Percentiles rank a stretch among this genome's conserved stretches.
These are phyloP conservation scores for Pachyseris speciosa DNA, from an alignment of 64 coral and sea anemone genomes.

Conservation along the genomic window DNA sequence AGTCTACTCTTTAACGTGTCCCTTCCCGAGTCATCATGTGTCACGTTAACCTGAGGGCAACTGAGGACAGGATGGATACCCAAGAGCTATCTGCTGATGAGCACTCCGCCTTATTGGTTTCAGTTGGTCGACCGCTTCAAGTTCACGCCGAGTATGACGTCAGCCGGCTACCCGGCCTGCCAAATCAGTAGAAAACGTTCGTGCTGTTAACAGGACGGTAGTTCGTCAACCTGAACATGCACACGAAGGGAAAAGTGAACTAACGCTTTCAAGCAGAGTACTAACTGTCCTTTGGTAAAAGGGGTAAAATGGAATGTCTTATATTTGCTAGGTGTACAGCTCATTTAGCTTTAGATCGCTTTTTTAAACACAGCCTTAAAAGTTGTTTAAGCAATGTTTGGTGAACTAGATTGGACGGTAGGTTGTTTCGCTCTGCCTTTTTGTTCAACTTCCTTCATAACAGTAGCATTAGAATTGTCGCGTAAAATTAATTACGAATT, in stretches of 20 bases:
- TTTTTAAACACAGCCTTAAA: too few species aligned
- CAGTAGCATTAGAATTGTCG: too few species aligned
- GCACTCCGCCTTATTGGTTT: background rate
- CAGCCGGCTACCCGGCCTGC: background rate
- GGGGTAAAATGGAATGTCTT: background rate
- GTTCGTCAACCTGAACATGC: background rate
- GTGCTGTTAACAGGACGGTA: background rate
- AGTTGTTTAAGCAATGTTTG: too few species aligned
- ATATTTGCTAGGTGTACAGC: too few species aligned
- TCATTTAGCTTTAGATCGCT: too few species aligned
- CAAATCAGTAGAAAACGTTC: background rate
- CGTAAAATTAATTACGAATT: too few species aligned
- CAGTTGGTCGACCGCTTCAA: background rate
- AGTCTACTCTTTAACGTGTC: background rate
- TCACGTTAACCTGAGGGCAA: constrained; percentile 17
- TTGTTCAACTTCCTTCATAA: background rate
- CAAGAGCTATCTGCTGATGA: background rate
- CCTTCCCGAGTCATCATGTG: background rate
- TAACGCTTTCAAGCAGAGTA: background rate
- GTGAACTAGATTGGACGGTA: too few species aligned
- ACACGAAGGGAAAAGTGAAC: background rate
- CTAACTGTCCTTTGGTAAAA: background rate
- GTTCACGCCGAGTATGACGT: background rate
- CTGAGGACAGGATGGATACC: background rate
- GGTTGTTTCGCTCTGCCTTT: too few species aligned